These are phyloP conservation scores for Centrocercus urophasianus DNA, from an alignment of 2,113 vertebrate species.

Conservation along the genomic window DNA sequence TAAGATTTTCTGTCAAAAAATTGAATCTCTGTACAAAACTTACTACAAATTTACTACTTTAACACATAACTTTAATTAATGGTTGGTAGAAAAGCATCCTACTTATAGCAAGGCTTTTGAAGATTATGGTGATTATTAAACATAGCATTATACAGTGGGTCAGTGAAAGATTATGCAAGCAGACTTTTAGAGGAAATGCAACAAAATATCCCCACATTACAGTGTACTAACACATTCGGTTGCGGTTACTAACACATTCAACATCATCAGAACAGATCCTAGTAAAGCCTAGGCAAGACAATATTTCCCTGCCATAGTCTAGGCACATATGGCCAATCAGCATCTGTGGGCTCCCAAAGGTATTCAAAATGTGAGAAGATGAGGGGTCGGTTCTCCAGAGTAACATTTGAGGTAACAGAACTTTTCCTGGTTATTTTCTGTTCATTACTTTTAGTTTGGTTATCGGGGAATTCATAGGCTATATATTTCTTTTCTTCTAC, in stretches of 20 bases:
- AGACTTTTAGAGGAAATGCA: neutral
- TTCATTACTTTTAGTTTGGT: neutral
- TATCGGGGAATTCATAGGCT: neutral
- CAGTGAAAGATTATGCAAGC: neutral
- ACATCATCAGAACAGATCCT: neutral
- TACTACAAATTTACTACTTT: neutral
- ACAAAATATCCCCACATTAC: neutral
- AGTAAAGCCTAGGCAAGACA: neutral
- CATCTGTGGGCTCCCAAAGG: neutral
- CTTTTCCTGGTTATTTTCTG: neutral
- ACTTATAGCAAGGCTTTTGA: neutral
- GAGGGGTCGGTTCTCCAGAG: neutral
- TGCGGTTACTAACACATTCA: too few relatives aligned
- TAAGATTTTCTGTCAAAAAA: neutral
- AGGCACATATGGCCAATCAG: neutral
- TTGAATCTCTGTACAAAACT: neutral
- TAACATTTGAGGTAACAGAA: neutral
- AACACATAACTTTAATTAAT: neutral
- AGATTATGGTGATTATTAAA: neutral
- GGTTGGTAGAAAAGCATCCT: neutral
- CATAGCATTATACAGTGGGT: fast-evolving
- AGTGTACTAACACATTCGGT: too few relatives aligned
- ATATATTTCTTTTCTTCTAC: neutral
- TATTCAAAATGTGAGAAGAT: neutral
- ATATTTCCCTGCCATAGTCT: neutral